Evolutionary conservation across 2,888 invertebrate genomes (phyloP).

Genomic region (Drosophila anomelani): DNA sequence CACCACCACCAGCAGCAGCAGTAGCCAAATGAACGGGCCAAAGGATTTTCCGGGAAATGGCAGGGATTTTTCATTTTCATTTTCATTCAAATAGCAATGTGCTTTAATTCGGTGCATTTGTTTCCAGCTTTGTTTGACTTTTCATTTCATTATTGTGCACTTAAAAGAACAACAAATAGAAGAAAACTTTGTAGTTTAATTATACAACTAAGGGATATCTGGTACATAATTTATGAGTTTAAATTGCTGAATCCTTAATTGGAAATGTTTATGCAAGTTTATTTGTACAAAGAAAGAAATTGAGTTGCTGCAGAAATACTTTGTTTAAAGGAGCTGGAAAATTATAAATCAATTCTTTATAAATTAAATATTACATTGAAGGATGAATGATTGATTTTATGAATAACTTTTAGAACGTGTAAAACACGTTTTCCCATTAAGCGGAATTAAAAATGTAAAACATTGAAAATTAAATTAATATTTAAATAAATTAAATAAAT

Average conservation of each 20-base stretch:
- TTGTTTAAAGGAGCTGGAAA: neutral
- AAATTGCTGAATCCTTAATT: neutral
- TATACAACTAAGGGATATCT: slow-evolving; percentile 5
- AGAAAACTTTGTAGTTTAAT: neutral
- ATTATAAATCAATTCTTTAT: too few species aligned
- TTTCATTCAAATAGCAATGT: slow-evolving; percentile 53
- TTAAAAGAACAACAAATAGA: slow-evolving; percentile 24
- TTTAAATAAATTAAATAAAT: too few species aligned
- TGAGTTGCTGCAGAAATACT: neutral
- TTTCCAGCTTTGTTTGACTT: slow-evolving; percentile 57
- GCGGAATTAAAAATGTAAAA: too few species aligned
- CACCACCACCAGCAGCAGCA: slow-evolving; percentile 2
- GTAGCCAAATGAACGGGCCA: slow-evolving; percentile 25
- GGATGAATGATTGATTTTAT: too few species aligned
- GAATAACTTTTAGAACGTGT: too few species aligned
- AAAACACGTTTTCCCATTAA: too few species aligned
- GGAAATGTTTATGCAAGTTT: neutral
- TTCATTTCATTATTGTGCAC: slow-evolving; percentile 67
- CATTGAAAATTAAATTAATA: too few species aligned
- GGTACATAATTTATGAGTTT: slow-evolving; percentile 1
- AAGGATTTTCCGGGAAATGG: slow-evolving; percentile 7
- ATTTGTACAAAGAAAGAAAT: too few species aligned
- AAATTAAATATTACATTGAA: too few species aligned
- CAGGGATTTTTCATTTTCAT: slow-evolving; percentile 42
- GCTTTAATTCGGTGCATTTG: slow-evolving; percentile 55